A percentile compares a stretch with the other conserved stretches of the same genome.
Conservation (phyloP, 2,113 vertebrate species). For the Gallinago undulata region DNA sequence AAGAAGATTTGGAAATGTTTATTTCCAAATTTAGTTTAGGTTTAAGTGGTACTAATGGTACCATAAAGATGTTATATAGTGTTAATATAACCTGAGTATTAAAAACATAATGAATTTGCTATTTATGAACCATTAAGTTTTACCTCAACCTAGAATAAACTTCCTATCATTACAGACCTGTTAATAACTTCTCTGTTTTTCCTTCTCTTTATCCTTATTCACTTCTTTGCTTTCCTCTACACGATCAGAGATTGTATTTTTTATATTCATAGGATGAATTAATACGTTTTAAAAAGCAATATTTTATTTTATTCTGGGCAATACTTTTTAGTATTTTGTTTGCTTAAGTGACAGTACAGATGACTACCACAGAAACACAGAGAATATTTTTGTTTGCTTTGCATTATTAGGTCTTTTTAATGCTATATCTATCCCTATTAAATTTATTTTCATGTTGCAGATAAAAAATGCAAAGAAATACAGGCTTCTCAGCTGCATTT, state of each 20-base stretch:
- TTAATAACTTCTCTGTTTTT: slow-evolving; percentile 48
- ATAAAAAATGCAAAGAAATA: neutral
- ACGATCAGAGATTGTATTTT: neutral
- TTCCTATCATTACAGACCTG: slow-evolving; percentile 68
- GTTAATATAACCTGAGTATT: slow-evolving; percentile 76
- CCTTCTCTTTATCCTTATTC: neutral
- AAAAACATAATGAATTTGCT: slow-evolving; percentile 80
- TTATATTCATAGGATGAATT: neutral
- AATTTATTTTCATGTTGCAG: neutral
- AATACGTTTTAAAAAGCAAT: neutral
- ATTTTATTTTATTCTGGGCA: neutral
- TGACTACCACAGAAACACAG: neutral
- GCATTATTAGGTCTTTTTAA: neutral
- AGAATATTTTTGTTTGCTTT: neutral
- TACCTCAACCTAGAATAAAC: slow-evolving; percentile 73
- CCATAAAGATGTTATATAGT: slow-evolving; percentile 79
- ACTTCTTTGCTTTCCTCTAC: neutral
- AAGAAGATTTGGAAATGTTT: slow-evolving; percentile 65
- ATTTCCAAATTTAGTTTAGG: slow-evolving; percentile 60
- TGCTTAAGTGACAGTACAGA: neutral
- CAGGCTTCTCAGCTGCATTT: neutral
- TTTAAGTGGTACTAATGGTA: slow-evolving; percentile 70
- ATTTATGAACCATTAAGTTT: slow-evolving; percentile 79
- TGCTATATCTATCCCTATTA: neutral
- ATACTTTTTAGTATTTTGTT: neutral